phyloP scores from a whole-genome alignment of 1,140 invertebrate species.

The Pseudomyrmex gracilis region DNA sequence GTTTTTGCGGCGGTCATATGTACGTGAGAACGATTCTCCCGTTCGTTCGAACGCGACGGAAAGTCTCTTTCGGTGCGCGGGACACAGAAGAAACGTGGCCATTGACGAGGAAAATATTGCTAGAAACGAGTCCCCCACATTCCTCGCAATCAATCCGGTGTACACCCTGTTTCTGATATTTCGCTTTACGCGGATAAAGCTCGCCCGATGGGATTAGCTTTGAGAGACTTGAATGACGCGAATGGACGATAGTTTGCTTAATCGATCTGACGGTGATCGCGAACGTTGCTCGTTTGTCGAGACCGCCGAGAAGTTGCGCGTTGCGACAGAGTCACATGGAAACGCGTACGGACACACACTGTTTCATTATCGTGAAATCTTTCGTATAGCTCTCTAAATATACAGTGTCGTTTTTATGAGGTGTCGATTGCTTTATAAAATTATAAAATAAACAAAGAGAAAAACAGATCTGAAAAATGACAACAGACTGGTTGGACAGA shows the following conservation, averaged over 20 bases:
- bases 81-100: slow-evolving; percentile 11
- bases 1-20: neutral
- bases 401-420: too few species aligned
- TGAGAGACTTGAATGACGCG: neutral
- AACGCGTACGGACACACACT: slow-evolving; percentile 17
- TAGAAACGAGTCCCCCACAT: slow-evolving; percentile 49
- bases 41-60: slow-evolving; percentile 20
- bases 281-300: slow-evolving; percentile 6
- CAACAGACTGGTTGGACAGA: too few species aligned
- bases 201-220: slow-evolving; percentile 8
- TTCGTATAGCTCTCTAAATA: too few species aligned
- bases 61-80: slow-evolving; percentile 36
- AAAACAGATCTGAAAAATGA: too few species aligned
- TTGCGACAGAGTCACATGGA: slow-evolving; percentile 10
- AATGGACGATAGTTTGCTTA: slow-evolving; percentile 24
- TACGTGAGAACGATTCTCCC: slow-evolving; percentile 23
- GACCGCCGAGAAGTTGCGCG: neutral
- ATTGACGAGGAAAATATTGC: slow-evolving; percentile 40
- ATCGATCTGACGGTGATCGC: slow-evolving; percentile 26
- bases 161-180: slow-evolving; percentile 44
- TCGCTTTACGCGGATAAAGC: slow-evolving; percentile 13
- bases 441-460: too few species aligned
- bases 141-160: slow-evolving; percentile 43
- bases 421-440: too few species aligned
- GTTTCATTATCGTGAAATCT: slow-evolving; percentile 40